Evolutionary conservation across 2,113 vertebrate species (phyloP), one percentile per base, ranked within the genome.

Genomic region (Plecotus auritus): DNA sequence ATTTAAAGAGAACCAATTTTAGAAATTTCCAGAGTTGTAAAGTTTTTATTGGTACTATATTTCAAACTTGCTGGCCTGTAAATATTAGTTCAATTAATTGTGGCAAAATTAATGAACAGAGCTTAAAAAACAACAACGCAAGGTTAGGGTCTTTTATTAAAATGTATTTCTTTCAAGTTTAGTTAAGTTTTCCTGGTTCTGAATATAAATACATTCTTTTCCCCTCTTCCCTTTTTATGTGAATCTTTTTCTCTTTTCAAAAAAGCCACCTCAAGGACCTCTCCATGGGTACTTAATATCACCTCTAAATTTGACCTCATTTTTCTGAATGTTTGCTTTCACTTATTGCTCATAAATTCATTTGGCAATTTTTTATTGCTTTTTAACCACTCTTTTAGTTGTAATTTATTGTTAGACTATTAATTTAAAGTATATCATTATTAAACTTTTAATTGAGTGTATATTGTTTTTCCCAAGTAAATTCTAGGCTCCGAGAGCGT

Each of bases 81-180:
- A 97, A 96, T 96, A 92, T 96, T 96, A 76, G 90, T 95, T 92
- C 92, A 69, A 96, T 97, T 96, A 95, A 95, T 96, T 95, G 76
- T 91, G 59, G 61, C 72, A 92, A 95, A 95, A 94, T 80, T 91
- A 94, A 92, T 32, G 37, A 84, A 88, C 18, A 73, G 73, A 87
- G 32, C 42, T 8, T 30, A 26, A 42, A 17, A 32, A 61, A 56
- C 23, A 59, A 59, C 56, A 4, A 80, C 8, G 77, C 30, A 18
- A 49, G 64, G 86, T 54, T 76, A 47, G 22, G 35, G 5, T 76
- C 32, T 89, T 93, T 89, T 89, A 51, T 70, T 69, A 90, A 90
- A 95, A 80, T 3, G 42, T 47, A 5, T 84, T 95, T 88, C 61
- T 96, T 97, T 93, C 40, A 64, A 80, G 49, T 91, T 93, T 37